Evolutionary conservation across 2,797 vertebrate species (phyloP), one percentile per base, ranked within the genome.

Genomic region (Alauda arvensis): DNA sequence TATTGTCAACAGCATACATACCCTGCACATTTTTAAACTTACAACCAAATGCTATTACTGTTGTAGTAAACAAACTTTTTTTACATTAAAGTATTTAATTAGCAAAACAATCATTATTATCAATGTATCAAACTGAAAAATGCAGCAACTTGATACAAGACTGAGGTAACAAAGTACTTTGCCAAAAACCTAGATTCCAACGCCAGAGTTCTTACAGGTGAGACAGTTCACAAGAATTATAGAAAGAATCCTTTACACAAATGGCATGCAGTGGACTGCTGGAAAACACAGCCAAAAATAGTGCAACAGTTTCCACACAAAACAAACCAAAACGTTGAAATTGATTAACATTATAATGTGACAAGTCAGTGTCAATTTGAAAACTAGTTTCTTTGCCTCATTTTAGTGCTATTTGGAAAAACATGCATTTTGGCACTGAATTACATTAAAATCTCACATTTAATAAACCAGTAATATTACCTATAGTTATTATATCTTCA

Each of bases 131-230:
- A 98, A 98, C 98, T 98, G 96, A 96, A 98, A 98, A 98, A 97
- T 97, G 98, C 97, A 97, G 97, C 97, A 97, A 98, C 96, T 96
- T 94, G 96, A 94, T 98, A 97, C 97, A 97, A 98, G 97, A 98
- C 96, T 96, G 97, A 98, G 97, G 97, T 98, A 98, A 97, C 97
- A 98, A 98, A 98, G 97, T 97, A 97, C 92, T 97, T 97, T 84
- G 96, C 97, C 96, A 97, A 98, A 97, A 97, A 96, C 93, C 94
- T 94, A 95, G 94, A 95, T 93, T 93, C 70, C 94, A 96, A 95
- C 8, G 61, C 88, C 94, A 95, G 95, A 95, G 88, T 96, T 97
- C 95, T 93, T 84, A 91, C 21, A 83, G 83, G 90, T 90, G 83
- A 95, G 93, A 96, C 95, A 88, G 80, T 93, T 96, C 93, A 96